These are phyloP conservation scores for Theristicus caerulescens DNA, from an alignment of 2,113 vertebrate species.

Conservation along the genomic window DNA sequence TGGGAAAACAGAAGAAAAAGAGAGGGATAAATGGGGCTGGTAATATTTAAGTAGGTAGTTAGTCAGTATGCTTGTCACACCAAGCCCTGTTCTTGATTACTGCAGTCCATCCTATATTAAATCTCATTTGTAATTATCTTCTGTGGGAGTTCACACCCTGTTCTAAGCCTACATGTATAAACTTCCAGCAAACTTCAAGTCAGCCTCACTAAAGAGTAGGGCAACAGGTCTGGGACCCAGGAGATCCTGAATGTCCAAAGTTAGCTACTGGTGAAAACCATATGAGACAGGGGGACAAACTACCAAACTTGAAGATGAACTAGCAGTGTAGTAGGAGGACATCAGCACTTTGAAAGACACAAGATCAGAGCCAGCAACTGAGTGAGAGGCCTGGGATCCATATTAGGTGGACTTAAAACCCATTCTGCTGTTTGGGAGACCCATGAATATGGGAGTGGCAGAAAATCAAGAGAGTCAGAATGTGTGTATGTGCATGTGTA, in stretches of 20 bases:
- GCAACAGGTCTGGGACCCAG: neutral
- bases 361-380: neutral
- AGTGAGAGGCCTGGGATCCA: neutral
- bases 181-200: neutral
- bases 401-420: neutral
- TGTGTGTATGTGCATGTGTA: neutral
- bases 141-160: neutral
- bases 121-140: neutral
- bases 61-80: neutral
- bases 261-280: neutral
- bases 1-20: neutral
- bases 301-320: neutral
- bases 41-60: neutral
- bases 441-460: neutral
- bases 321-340: neutral
- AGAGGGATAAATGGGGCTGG: neutral
- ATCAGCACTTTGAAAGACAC: neutral
- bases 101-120: neutral
- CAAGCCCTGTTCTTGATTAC: neutral
- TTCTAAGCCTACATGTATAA: neutral
- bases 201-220: neutral
- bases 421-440: neutral
- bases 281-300: neutral
- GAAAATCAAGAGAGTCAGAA: neutral
- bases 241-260: neutral